Evolutionary conservation across 2,888 invertebrate species (phyloP), one percentile per base, ranked within the genome.

Genomic region (Physocephala rufipes): DNA sequence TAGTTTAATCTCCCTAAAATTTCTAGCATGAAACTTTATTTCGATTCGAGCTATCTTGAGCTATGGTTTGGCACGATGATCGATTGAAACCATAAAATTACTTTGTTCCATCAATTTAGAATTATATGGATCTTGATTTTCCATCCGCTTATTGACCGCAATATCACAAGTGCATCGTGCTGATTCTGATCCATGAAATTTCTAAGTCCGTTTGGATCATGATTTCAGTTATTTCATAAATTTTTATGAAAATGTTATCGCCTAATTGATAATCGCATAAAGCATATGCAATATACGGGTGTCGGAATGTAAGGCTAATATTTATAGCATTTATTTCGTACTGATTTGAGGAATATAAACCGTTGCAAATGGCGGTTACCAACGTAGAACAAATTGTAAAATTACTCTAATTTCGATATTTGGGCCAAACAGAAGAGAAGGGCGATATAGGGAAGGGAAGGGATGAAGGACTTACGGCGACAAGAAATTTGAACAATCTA

Each of bases 31-130:
- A 26, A 63, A 53, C 53, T 61, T 62, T 58, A 13, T 2, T 21
- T 21, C 30, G 16, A 2, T 36, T 36, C 66, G 30, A n/a, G n/a
- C n/a, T 66, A 16, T 51, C 19, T 43, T 53, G 66, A n/a, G 13
- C 66, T 30, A 24, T 55, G 66, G 43, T 63, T 64, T 53, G 45
- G 47, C 45, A 70, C 62, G 51, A 45, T 64, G 36, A 64, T 58
- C 59, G 43, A n/a, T 24, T 2, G 58, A 24, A 69, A 55, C 61
- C 69, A 72, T 69, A 66, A 72, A 72, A 72, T 72, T 69, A 61
- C 69, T 72, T n/a, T 62, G 51, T 53, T 7, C 21, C 69, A 72
- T 70, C 69, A 61, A 72, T 72, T 72, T 66, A 21, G 19, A 30
- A 21, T 36, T 51, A 26, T n/a, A 63, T 21, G 21, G 4, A 36